phyloP scores from a whole-genome alignment of 2,797 vertebrate genomes.

The Oreochromis mossambicus region DNA sequence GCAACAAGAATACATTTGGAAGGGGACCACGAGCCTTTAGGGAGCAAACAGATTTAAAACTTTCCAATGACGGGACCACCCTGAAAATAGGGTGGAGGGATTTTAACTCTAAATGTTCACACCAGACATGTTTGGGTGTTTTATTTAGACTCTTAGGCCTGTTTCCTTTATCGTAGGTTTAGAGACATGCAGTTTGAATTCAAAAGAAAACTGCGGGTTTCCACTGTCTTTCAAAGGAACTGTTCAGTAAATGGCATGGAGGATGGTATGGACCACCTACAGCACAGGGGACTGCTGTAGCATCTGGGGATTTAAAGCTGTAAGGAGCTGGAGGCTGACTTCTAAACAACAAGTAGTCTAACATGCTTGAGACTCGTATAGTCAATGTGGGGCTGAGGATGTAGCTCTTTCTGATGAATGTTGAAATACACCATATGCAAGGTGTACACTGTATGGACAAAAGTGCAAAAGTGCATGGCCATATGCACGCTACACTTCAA shows the following conservation, averaged over 20 bases:
- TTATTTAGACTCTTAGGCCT: constrained; percentile 17
- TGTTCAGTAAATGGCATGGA: neutral
- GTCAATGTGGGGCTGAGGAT: neutral
- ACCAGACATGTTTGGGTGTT: constrained; percentile 14
- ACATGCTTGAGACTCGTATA: neutral
- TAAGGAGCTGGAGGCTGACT: neutral
- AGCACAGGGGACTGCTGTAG: neutral
- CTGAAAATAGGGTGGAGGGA: neutral
- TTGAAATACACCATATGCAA: neutral
- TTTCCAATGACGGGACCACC: constrained; percentile 30
- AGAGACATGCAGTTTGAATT: neutral
- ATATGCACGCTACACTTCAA: neutral
- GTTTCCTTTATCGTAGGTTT: neutral
- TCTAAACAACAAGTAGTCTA: neutral
- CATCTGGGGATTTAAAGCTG: neutral
- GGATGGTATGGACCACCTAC: neutral
- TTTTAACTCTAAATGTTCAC: constrained; percentile 8
- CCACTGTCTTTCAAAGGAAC: neutral
- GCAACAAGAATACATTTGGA: constrained; percentile 24
- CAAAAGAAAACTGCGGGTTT: neutral
- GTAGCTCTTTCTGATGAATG: neutral
- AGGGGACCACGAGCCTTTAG: neutral
- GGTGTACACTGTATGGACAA: neutral
- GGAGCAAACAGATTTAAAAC: neutral
- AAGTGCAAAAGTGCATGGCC: neutral